Base-by-base conservation (phyloP, 2,888 invertebrate genomes). In the Phyllotreta striolata region DNA sequence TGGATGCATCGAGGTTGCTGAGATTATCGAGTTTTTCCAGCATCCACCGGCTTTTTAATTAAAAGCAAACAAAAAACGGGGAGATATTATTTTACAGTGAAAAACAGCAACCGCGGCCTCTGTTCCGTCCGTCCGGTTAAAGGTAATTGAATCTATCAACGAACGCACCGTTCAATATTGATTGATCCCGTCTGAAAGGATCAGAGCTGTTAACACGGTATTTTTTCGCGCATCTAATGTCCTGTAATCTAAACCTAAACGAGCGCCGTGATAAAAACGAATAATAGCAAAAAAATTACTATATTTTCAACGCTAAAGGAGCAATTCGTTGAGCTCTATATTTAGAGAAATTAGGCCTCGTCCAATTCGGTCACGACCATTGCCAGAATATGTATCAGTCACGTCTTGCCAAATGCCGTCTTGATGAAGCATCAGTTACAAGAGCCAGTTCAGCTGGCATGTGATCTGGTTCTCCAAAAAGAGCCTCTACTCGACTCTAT, bases 81-180 rank as follows among this genome's bases (percentile, higher is more conserved):
- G 44, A 24, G 61, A 58, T 66, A 63, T 63, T 67, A 63, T 57
- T 67, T 65, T 59, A 64, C 64, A 61, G 61, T 35, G 61, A 58
- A 65, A 65, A 65, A 65, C 63, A 63, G 63, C 58, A 41, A 63
- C 61, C 61, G 40, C 58, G 55, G 38, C 37, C 58, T 12, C 41
- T 35, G 12, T 52, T 9, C 52, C 39, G 52, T 52, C n/a, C 52
- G 52, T 52, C 13, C 52, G 57, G 66, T 56, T 58, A 56, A 63
- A 62, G 55, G 64, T 67, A 64, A 67, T 64, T 62, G 64, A 67
- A 67, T 67, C 52, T 38, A 52, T 52, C 37, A 51, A 51, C 38
- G 14, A n/a, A 52, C 52, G 37, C 38, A 52, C 10, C 37, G 52
- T 37, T 38, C 37, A 52, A 52, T 38, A 52, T 52, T 52, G 52